phyloP scores from a whole-genome alignment of 2,888 invertebrate genomes.

The Pheosia gnoma region DNA sequence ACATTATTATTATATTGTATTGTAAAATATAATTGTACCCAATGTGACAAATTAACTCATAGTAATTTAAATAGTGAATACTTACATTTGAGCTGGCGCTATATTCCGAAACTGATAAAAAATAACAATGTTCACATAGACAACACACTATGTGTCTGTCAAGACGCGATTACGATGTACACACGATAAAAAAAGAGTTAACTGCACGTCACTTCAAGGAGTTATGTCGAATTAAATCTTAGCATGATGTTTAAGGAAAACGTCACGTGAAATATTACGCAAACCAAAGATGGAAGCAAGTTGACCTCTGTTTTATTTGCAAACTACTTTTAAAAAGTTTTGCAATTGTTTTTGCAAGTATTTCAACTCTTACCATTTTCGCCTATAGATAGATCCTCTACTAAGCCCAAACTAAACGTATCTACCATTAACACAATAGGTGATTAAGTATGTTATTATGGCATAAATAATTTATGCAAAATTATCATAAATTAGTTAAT shows the following conservation, averaged over 20 bases:
- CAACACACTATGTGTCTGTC: conserved; percentile 14
- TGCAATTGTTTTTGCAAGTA: too few species aligned
- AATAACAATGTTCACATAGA: conserved; percentile 17
- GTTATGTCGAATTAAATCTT: background rate
- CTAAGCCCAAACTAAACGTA: too few species aligned
- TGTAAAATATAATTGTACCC: too few species aligned
- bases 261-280: background rate
- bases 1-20: too few species aligned
- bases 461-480: conserved; percentile 2
- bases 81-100: conserved; percentile 23
- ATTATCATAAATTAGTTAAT: background rate
- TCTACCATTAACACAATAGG: too few species aligned
- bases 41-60: too few species aligned
- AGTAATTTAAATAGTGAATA: conserved; percentile 6
- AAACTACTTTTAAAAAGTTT: background rate
- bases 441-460: too few species aligned
- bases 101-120: conserved; percentile 12
- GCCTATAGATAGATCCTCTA: too few species aligned
- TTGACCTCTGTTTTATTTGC: background rate
- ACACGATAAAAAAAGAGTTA: background rate
- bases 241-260: background rate
- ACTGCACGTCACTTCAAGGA: background rate
- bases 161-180: conserved; percentile 10
- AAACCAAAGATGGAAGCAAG: background rate
- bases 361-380: too few species aligned